Conservation (phyloP, 2,888 invertebrate genomes). For the Thysanoteuthis rhombus region DNA sequence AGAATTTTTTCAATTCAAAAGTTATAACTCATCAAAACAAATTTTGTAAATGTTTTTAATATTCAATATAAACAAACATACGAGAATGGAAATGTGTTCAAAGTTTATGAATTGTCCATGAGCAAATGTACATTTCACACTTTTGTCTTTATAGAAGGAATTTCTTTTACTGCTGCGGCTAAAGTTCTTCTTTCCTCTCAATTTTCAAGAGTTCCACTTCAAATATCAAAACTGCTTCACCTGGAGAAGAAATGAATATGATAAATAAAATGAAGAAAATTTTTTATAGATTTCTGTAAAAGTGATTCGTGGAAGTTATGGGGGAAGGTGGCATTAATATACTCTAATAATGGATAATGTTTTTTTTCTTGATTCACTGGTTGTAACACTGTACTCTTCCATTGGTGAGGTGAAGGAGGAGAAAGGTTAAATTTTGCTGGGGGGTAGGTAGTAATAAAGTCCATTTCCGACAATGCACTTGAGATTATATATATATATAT, state of each 20-base stretch:
- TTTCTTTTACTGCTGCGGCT: slow-evolving; percentile 34
- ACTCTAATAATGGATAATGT: too few relatives aligned
- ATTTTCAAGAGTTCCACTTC: slow-evolving; percentile 84
- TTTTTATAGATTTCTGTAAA: too few relatives aligned
- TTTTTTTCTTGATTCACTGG: too few relatives aligned
- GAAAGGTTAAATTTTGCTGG: too few relatives aligned
- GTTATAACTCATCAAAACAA: background rate
- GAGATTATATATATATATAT: too few relatives aligned
- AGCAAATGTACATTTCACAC: background rate
- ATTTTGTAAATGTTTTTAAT: background rate
- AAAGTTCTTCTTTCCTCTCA: slow-evolving; percentile 74
- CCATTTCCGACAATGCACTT: too few relatives aligned
- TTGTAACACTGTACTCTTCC: too few relatives aligned
- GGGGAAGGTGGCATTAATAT: too few relatives aligned
- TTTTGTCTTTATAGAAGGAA: background rate
- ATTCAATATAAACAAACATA: background rate
- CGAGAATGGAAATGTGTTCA: background rate
- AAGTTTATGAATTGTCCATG: background rate
- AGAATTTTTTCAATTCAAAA: background rate
- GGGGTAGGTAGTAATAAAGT: too few relatives aligned
- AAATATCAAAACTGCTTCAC: slow-evolving; percentile 79
- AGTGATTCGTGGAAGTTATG: too few relatives aligned
- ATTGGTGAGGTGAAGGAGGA: too few relatives aligned
- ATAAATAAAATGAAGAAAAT: background rate
- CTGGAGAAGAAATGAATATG: slow-evolving; percentile 71